Evolutionary conservation across 2,888 invertebrate species (phyloP), one percentile per base, ranked within the genome.

Genomic region (Volucella inanis): DNA sequence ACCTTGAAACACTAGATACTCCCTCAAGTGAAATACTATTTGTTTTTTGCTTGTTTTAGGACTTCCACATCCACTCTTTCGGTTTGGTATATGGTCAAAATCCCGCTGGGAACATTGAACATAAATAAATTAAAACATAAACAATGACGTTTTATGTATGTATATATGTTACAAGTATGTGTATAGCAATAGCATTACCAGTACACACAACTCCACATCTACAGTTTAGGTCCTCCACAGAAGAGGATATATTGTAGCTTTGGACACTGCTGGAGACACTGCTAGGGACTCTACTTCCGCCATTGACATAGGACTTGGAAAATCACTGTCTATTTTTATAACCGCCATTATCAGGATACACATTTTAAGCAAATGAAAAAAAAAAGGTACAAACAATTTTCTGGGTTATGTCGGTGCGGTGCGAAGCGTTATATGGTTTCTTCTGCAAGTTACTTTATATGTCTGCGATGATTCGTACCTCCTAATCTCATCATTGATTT

Each of bases 121-220:
- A 43, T 45, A 62, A 72, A 74, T 64, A 74, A 74, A 62, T 72
- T 72, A 72, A 72, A 72, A 62, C 15, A 52, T 62, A 47, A 11
- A 68, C 38, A 68, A 45, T 55, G 54, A 15, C 12, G 11, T 22
- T 10, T n/a, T 14, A 18, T 4, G 52, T 39, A 38, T 3, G 18
- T 38, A 50, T 31, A 31, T 6, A 52, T 0, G 0, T 6, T 52
- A 22, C 41, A 39, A 10, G 22, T 39, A 14, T 22, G 52, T 31
- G 10, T n/a, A 38, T 11, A 43, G 10, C 31, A 22, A 8, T 8
- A 22, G 14, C 22, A 65, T 22, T n/a, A 18, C 18, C 18, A 22
- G 18, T 22, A 22, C 41, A 45, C 43, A 31, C 43, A 68, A 54
- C 11, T 45, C 41, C 52, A 18, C 0, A 31, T 31, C 31, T 6